Conservation (phyloP, 1,140 invertebrate species). For the Eueides isabella region DNA sequence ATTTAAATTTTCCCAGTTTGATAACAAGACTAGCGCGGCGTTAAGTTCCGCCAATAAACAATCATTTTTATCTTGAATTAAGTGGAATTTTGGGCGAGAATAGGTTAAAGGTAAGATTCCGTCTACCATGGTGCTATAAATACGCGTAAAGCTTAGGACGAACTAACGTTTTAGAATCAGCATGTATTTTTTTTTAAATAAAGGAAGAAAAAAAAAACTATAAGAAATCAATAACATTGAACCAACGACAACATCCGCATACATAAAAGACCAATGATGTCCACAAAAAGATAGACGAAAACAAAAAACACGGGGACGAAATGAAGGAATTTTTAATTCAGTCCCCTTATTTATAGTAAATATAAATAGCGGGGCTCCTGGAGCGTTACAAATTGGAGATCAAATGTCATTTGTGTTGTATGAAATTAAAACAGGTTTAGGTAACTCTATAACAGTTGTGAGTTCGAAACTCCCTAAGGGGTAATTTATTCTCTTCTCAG, state of each 20-base stretch:
- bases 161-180: too few species aligned
- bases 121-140: too few species aligned
- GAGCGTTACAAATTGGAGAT: slow-evolving; percentile 7
- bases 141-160: too few species aligned
- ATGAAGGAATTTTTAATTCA: slow-evolving; percentile 11
- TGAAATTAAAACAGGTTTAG: background rate
- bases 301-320: background rate
- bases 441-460: background rate
- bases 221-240: background rate
- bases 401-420: slow-evolving; percentile 3
- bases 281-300: background rate
- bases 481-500: background rate
- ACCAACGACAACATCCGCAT: background rate
- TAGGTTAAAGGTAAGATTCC: too few species aligned
- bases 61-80: too few species aligned
- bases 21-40: too few species aligned
- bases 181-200: too few species aligned
- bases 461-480: background rate
- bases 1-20: too few species aligned
- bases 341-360: slow-evolving; percentile 9
- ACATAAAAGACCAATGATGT: background rate
- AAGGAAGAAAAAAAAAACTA: too few species aligned
- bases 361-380: slow-evolving; percentile 4
- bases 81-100: too few species aligned
- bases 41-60: too few species aligned